Evolutionary conservation across 2,888 invertebrate genomes (phyloP), one percentile per base, ranked within the genome.

Genomic region (Spodoptera exigua): DNA sequence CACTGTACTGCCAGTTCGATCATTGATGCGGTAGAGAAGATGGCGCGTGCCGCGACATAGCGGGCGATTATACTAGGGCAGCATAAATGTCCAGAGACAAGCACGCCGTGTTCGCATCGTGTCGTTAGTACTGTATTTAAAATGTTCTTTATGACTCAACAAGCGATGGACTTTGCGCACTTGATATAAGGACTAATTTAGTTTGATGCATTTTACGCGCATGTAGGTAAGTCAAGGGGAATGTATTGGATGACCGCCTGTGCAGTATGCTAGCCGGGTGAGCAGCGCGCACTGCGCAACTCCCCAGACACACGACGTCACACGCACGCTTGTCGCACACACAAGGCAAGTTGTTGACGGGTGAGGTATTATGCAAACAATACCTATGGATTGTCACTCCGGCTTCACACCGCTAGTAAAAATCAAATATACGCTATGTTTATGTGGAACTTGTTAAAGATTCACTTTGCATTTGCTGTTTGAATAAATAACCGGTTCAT

Each of bases 211-310:
- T 12, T 45, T 45, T 40, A 51, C 36, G 37, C 58, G 46, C 58
- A 62, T 78, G 78, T 81, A 74, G 59, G 62, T 64, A 60, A 74
- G 62, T 78, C 70, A 77, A 80, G 78, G 83, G 84, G 85, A 89
- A 89, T 89, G 84, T 86, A 74, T 80, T 36, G 61, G 68, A 65
- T 58, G 82, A 74, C 84, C 85, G 80, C 83, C 75, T 44, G 53
- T 64, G 59, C 57, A 66, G 72, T 87, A 91, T 93, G 93, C 53
- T 84, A 54, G 81, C 93, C 93, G 83, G 85, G 92, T 94, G 82
- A 74, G 73, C 89, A 91, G 91, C 93, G 93, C 93, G 92, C 92
- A 93, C 90, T 93, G 93, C 93, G 93, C 93, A 94, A 94, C 93
- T 94, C 93, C 90, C 90, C 88, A 87, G 91, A 91, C 89, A 90